Base-by-base conservation (phyloP, 1,140 invertebrate genomes). In the Drosophila dunni region DNA sequence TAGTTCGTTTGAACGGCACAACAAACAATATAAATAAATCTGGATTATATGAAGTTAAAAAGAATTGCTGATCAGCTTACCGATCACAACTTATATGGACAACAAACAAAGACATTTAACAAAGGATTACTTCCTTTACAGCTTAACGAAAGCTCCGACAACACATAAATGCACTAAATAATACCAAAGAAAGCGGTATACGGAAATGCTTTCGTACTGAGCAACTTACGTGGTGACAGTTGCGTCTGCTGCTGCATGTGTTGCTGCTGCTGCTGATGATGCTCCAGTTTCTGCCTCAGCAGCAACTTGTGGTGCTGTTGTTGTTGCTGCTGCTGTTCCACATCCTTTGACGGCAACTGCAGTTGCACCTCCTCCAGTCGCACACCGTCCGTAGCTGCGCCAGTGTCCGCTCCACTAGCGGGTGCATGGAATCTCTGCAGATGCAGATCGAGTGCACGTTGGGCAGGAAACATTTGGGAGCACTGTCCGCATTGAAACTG, bases 401-500 rank as follows among this genome's bases (percentile, higher is more conserved):
- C 24, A 0, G 24, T 1, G 15, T 61, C 57, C 17, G 29, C 17
- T 29, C 24, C 24, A 29, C 2, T 3, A 3, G 24, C 13, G 2
- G 66, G 38, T 70, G 78, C 81, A 54, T 91, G 90, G 20, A 71
- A 80, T 1, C 90, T 83, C 17, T 91, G 90, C 20, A 91, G 64
- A 60, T 91, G 90, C 61, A 86, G 42, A 62, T 91, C 90, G 24
- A 91, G 51, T 0, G 83, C 75, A 13, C 91, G 81, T 54, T 91
- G 90, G 1, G 90, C 78, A 11, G 90, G 81, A 67, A 91, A 91
- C 56, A 86, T 79, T 50, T 89, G 80, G 0, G 83, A 67, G 62
- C 90, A 91, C 42, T 91, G 90, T 6, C 90, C 90, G 45, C 90
- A 91, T 24, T 90, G 90, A 29, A 82, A 91, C 46, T 88, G 83